Percentiles rank a stretch among this genome's conserved stretches.
phyloP scores from a whole-genome alignment of 92 coral and sea anemone genomes.

The Meandrina meandrites region DNA sequence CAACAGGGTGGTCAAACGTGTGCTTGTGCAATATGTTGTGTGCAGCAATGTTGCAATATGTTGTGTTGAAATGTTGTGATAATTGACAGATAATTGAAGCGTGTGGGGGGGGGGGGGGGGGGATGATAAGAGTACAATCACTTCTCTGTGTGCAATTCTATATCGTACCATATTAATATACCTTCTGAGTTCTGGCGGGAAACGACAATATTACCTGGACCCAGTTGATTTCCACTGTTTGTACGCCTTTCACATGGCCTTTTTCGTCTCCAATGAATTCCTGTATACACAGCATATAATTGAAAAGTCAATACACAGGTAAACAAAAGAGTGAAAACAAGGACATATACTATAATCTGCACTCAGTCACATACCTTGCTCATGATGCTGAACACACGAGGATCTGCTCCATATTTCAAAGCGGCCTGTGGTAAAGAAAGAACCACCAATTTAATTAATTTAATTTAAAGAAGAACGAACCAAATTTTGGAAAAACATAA shows the following conservation, averaged over 20 bases:
- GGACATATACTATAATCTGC: not conserved
- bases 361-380: slow-evolving; percentile 70
- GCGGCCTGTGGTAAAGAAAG: slow-evolving; percentile 66
- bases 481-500: too few species aligned
- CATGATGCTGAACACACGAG: slow-evolving; percentile 91
- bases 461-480: not conserved
- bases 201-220: slow-evolving; percentile 66
- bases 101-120: too few species aligned
- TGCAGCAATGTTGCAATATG: too few species aligned
- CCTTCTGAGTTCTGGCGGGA: not conserved
- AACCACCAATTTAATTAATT: not conserved
- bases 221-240: slow-evolving; percentile 88
- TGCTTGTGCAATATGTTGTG: too few species aligned
- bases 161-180: too few species aligned
- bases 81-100: too few species aligned
- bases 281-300: slow-evolving; percentile 27
- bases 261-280: slow-evolving; percentile 86
- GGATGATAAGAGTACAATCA: too few species aligned
- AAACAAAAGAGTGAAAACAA: too few species aligned
- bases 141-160: too few species aligned
- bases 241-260: slow-evolving; percentile 90
- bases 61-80: too few species aligned
- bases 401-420: slow-evolving; percentile 87
- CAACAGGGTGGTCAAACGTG: too few species aligned
- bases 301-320: not conserved